Evolutionary conservation across 2,888 invertebrate genomes (phyloP), one percentile per base, ranked within the genome.

Genomic region (Cheilosia vulpina): DNA sequence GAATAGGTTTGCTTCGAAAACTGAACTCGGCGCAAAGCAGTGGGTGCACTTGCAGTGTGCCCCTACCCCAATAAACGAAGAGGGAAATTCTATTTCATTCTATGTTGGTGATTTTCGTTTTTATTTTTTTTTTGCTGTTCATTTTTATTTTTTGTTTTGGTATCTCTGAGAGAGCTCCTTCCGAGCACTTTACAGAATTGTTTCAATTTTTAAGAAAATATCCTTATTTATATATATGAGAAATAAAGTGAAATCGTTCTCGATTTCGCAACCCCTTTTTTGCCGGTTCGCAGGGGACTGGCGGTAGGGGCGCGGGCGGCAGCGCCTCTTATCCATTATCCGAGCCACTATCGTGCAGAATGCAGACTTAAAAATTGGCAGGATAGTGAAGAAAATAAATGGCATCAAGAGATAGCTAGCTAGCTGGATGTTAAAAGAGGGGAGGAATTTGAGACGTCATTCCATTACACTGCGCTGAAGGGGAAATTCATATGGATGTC

Each of bases 171-270:
- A 65, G 58, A 79, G 73, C 63, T 84, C 41, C 79, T 79, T 80
- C 58, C 69, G 66, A 85, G 85, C 85, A 85, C 85, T 85, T 66
- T 81, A 72, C 85, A 85, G 76, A 76, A 85, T 85, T 85, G 85
- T 85, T 85, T 85, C 85, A 85, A 81, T 85, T 85, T 85, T 81
- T 66, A 85, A 76, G 85, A 81, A 85, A 81, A 81, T 81, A 80
- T 85, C 80, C 85, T 85, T 85, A 85, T 60, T 79, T 79, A 72
- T 72, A 72, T 38, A 38, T 38, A 38, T 31, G 9, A 7, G 31
- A 79, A 79, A 72, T 81, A 81, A 76, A 85, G 76, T 81, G 66
- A 66, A 76, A 85, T 76, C 75, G 85, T 76, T 81, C 66, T 71
- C 71, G 81, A 81, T 80, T 75, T 62, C 41, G 13, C 27, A 68